phyloP scores from a whole-genome alignment of 2,888 invertebrate species.

The Drepanosiphum platanoidis region DNA sequence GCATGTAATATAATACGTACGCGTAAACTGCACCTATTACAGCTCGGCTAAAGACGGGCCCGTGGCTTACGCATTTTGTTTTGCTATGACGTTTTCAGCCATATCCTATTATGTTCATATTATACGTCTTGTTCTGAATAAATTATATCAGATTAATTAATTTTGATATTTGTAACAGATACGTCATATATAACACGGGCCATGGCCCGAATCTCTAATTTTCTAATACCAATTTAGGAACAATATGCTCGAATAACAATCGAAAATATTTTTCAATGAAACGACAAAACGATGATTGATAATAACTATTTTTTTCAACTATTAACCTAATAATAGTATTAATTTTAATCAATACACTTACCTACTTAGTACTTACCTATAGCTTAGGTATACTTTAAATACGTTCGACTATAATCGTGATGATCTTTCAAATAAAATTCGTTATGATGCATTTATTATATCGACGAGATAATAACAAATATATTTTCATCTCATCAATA shows the following conservation, averaged over 20 bases:
- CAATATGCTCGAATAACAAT: not conserved
- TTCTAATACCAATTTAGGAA: conserved; percentile 39
- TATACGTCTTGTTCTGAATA: not conserved
- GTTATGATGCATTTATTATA: not conserved
- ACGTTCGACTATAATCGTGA: too few species aligned
- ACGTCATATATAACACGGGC: conserved; percentile 12
- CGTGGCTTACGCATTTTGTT: not conserved
- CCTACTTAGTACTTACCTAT: too few species aligned
- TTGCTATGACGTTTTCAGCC: not conserved
- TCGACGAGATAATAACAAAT: not conserved
- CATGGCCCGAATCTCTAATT: conserved; percentile 38
- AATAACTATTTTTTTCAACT: not conserved
- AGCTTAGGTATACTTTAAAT: too few species aligned
- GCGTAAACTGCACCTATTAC: conserved; percentile 33
- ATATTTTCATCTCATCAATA: not conserved
- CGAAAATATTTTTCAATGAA: not conserved
- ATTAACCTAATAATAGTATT: not conserved
- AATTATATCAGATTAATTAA: conserved; percentile 26
- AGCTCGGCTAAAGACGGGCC: conserved; percentile 11
- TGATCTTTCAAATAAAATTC: too few species aligned
- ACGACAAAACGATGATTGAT: not conserved
- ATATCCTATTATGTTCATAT: not conserved
- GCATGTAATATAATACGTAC: not conserved
- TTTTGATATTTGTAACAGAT: conserved; percentile 36
- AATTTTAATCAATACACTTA: too few species aligned